These are phyloP conservation scores for Hesperophylax magnus DNA, from an alignment of 1,140 invertebrate genomes.

Conservation along the genomic window DNA sequence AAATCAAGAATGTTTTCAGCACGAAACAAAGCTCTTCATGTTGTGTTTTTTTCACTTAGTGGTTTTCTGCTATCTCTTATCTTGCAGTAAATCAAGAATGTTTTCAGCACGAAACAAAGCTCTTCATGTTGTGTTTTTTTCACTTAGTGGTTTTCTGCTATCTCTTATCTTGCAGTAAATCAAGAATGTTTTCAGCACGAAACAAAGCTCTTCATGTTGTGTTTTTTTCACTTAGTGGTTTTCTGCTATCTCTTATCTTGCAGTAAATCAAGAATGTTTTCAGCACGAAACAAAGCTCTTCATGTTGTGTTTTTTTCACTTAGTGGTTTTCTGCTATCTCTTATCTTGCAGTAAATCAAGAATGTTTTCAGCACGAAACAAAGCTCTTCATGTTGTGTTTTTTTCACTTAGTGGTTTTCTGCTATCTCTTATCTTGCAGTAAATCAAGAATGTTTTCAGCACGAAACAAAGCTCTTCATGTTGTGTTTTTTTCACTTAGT, in stretches of 20 bases:
- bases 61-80: constrained; percentile 4
- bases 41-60: constrained; percentile 23
- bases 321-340: not conserved
- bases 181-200: constrained; percentile 6
- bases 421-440: constrained; percentile 15
- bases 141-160: constrained; percentile 10
- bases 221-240: constrained; percentile 27
- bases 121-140: constrained; percentile 2
- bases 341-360: constrained; percentile 35
- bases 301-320: constrained; percentile 14
- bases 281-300: not conserved
- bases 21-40: not conserved
- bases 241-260: constrained; percentile 4
- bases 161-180: constrained; percentile 29
- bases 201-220: not conserved
- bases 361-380: constrained; percentile 12
- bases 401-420: constrained; percentile 26
- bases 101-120: constrained; percentile 6
- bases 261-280: constrained; percentile 34
- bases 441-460: constrained; percentile 24
- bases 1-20: constrained; percentile 24
- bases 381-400: not conserved
- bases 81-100: constrained; percentile 31
- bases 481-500: constrained; percentile 23
- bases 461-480: not conserved